A percentile compares a stretch with the other conserved stretches of the same genome.
Conservation (phyloP, 2,888 invertebrate genomes). For the Macrosiphum euphorbiae region DNA sequence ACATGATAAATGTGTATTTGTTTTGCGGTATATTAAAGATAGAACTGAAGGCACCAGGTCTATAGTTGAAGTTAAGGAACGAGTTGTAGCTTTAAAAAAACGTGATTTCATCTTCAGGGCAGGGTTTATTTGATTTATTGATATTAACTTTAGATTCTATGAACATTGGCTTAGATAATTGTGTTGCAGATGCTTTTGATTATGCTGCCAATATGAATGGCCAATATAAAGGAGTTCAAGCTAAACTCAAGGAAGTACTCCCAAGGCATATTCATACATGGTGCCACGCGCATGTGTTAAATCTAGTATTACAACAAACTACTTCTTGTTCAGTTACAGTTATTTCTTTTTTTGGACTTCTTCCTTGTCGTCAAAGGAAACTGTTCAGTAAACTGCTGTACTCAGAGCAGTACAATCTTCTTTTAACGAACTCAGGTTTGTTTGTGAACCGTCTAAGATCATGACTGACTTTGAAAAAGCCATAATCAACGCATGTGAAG, state of each 20-base stretch:
- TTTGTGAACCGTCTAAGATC: too few species aligned
- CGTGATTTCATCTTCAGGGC: not conserved
- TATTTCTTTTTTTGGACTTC: conserved; percentile 42
- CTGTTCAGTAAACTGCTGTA: too few species aligned
- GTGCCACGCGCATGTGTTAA: conserved; percentile 43
- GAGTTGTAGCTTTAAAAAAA: conserved; percentile 46
- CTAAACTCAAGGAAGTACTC: not conserved
- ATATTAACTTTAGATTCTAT: conserved; percentile 20
- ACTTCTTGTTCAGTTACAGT: conserved; percentile 17
- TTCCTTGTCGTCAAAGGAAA: too few species aligned
- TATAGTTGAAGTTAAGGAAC: conserved; percentile 8
- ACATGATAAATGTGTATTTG: conserved; percentile 34
- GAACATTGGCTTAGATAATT: conserved; percentile 25
- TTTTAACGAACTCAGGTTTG: too few species aligned
- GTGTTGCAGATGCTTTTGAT: conserved; percentile 40
- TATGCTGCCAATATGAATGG: conserved; percentile 54
- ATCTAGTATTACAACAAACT: conserved; percentile 31
- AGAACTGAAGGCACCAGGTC: not conserved
- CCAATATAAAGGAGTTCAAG: conserved; percentile 17
- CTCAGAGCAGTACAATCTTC: too few species aligned
- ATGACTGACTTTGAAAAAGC: too few species aligned
- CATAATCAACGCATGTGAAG: too few species aligned
- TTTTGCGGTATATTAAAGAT: conserved; percentile 17
- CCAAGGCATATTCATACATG: conserved; percentile 37
- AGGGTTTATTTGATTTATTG: conserved; percentile 40